Conservation (phyloP, 2,113 vertebrate species). For the Plecotus auritus region DNA sequence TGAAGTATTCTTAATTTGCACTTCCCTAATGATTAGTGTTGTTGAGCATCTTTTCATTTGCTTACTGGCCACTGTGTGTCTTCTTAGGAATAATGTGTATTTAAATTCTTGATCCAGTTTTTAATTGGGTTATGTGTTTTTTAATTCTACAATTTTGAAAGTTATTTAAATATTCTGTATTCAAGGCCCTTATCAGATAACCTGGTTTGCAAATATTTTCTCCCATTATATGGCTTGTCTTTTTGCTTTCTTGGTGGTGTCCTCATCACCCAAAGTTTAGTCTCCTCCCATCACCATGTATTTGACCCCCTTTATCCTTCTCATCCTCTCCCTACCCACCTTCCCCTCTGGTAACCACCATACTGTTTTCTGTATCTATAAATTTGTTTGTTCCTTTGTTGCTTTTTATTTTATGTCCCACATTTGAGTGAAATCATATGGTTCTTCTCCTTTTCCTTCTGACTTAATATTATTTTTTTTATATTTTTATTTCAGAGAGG, state of each 20-base stretch:
- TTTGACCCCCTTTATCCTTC: background rate
- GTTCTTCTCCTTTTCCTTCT: too few species aligned
- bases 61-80: background rate
- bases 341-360: too few species aligned
- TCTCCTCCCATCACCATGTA: background rate
- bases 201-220: background rate
- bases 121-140: background rate
- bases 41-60: background rate
- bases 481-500: too few species aligned
- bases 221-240: background rate
- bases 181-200: background rate
- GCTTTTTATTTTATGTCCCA: background rate
- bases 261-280: background rate
- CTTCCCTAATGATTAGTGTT: background rate
- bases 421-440: background rate
- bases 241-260: background rate
- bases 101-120: background rate
- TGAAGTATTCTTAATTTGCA: background rate
- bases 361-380: background rate
- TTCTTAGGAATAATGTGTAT: background rate
- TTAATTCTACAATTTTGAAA: background rate
- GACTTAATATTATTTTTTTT: background rate
- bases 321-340: background rate
- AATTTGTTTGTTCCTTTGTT: background rate
- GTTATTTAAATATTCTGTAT: background rate